A percentile compares a stretch with the other conserved stretches of the same genome.
These are phyloP conservation scores for Elmis aenea DNA, from an alignment of 2,888 invertebrate species.

Conservation along the genomic window DNA sequence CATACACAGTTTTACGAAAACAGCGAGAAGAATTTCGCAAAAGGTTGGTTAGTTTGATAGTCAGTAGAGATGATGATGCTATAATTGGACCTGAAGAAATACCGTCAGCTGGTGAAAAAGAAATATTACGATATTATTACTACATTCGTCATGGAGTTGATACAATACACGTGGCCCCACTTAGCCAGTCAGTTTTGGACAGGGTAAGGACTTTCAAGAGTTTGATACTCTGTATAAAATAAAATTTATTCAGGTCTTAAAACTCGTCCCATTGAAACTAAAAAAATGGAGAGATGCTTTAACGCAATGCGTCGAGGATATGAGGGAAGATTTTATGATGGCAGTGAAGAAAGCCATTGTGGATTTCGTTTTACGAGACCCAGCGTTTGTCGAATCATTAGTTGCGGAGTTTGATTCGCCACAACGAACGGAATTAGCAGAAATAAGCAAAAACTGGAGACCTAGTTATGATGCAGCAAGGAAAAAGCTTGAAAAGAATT, in stretches of 20 bases:
- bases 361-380: slow-evolving; percentile 84
- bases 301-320: slow-evolving; percentile 64
- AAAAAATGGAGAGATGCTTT: slow-evolving; percentile 59
- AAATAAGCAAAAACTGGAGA: slow-evolving; percentile 64
- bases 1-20: slow-evolving; percentile 63
- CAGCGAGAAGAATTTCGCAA: slow-evolving; percentile 80
- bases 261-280: slow-evolving; percentile 58
- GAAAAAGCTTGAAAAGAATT: slow-evolving; percentile 53
- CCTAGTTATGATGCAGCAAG: slow-evolving; percentile 47
- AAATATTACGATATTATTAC: slow-evolving; percentile 78
- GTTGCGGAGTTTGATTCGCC: slow-evolving; percentile 51
- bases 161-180: slow-evolving; percentile 80
- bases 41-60: slow-evolving; percentile 71
- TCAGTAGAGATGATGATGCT: slow-evolving; percentile 52
- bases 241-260: slow-evolving; percentile 55
- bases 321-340: slow-evolving; percentile 79
- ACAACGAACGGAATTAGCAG: slow-evolving; percentile 55
- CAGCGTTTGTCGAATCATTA: slow-evolving; percentile 52
- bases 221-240: slow-evolving; percentile 1
- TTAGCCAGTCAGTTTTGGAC: slow-evolving; percentile 68
- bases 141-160: slow-evolving; percentile 88
- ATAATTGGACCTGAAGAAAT: slow-evolving; percentile 48
- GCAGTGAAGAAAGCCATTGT: slow-evolving; percentile 89
- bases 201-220: slow-evolving; percentile 49
- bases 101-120: slow-evolving; percentile 61